Evolutionary conservation across 2,113 vertebrate species (phyloP).

Genomic region (Sceloporus tristichus): DNA sequence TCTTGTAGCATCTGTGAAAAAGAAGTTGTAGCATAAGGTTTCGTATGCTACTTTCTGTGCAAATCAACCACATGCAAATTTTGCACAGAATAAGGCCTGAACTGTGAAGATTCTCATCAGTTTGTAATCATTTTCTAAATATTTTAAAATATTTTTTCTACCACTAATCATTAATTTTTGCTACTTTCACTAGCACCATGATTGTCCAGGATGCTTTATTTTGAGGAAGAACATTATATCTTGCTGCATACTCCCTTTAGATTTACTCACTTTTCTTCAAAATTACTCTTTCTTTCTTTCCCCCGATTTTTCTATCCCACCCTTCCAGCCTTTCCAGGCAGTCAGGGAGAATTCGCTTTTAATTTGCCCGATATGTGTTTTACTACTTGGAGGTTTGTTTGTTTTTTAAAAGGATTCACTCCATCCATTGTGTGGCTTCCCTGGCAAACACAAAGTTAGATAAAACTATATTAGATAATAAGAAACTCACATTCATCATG

Average conservation of each 20-base stretch:
- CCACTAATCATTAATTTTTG: too few relatives aligned
- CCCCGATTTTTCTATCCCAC: not conserved
- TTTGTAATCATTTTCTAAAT: too few relatives aligned
- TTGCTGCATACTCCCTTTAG: not conserved
- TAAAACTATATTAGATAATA: constrained; percentile 57
- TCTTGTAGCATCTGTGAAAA: too few relatives aligned
- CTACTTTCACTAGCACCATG: too few relatives aligned
- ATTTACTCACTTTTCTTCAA: not conserved
- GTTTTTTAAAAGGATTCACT: constrained; percentile 52
- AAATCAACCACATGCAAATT: too few relatives aligned
- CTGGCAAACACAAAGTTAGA: constrained; percentile 48
- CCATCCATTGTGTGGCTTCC: constrained; percentile 55
- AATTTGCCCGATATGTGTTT: constrained; percentile 42
- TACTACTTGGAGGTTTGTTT: constrained; percentile 14
- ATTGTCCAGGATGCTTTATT: too few relatives aligned
- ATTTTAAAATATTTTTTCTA: too few relatives aligned
- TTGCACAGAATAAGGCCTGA: too few relatives aligned
- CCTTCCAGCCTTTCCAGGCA: not conserved
- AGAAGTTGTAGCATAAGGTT: too few relatives aligned
- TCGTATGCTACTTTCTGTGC: too few relatives aligned
- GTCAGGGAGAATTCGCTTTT: not conserved
- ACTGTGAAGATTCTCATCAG: too few relatives aligned
- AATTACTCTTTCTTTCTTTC: not conserved
- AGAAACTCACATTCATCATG: constrained; percentile 61
- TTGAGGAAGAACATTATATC: too few relatives aligned